phyloP scores from a whole-genome alignment of 2,113 vertebrate species.

The Psilopogon haemacephalus region DNA sequence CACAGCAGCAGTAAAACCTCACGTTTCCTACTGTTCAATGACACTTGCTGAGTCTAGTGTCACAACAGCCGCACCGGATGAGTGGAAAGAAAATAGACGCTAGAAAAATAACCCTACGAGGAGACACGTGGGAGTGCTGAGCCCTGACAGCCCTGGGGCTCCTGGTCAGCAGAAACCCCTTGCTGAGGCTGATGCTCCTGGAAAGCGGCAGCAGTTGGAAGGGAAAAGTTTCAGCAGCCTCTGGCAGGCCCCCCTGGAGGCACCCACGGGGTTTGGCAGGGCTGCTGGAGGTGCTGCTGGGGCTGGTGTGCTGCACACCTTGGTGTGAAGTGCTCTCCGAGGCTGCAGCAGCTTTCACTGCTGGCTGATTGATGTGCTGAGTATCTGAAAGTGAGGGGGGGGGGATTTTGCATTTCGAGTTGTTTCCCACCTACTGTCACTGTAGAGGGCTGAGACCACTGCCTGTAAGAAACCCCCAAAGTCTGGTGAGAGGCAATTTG shows the following conservation, averaged over 20 bases:
- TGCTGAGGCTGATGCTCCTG: background rate
- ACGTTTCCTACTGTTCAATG: conserved; percentile 20
- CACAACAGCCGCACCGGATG: conserved; percentile 52
- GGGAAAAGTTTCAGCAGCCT: background rate
- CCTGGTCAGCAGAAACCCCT: background rate
- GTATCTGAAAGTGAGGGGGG: background rate
- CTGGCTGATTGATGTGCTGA: background rate
- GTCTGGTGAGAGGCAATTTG: background rate
- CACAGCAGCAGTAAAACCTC: conserved; percentile 34
- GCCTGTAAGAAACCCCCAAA: background rate
- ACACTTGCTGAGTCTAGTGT: conserved; percentile 44
- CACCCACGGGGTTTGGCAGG: background rate
- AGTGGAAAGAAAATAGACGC: conserved; percentile 4
- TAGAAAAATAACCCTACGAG: conserved; percentile 15
- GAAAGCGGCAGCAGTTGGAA: background rate
- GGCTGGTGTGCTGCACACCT: background rate
- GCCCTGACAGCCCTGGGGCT: background rate
- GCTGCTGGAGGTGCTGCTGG: background rate
- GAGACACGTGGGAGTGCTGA: background rate
- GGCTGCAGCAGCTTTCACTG: conserved; percentile 16
- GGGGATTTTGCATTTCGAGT: conserved; percentile 24
- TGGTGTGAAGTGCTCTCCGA: background rate
- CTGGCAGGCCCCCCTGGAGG: fast-evolving
- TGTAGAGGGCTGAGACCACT: background rate
- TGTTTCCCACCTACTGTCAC: background rate